Conservation (phyloP, 1,140 invertebrate genomes). For the Zophobas morio region DNA sequence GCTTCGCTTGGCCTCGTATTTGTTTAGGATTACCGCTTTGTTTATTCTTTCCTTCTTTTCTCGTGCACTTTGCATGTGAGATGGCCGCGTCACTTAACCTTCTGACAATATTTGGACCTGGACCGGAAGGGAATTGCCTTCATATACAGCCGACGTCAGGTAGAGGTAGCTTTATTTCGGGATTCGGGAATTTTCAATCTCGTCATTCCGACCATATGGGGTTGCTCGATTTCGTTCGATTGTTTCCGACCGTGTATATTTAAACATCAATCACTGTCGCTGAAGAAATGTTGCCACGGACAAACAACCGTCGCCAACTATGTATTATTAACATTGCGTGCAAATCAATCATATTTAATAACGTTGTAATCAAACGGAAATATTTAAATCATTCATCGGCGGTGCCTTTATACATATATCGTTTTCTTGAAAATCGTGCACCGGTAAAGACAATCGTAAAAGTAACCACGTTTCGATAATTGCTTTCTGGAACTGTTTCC, state of each 20-base stretch:
- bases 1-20: conserved; percentile 54
- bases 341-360: conserved; percentile 38
- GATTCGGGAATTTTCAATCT: conserved; percentile 41
- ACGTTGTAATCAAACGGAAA: conserved; percentile 27
- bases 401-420: neutral
- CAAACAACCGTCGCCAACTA: conserved; percentile 26
- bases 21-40: conserved; percentile 58
- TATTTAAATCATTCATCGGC: conserved; percentile 20
- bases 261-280: conserved; percentile 39
- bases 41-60: conserved; percentile 46
- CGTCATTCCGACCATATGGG: conserved; percentile 37
- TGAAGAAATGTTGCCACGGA: conserved; percentile 11
- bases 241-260: conserved; percentile 28
- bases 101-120: conserved; percentile 28
- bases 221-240: conserved; percentile 7
- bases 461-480: too few species aligned
- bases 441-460: too few species aligned
- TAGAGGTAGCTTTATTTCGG: conserved; percentile 17
- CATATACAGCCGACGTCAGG: conserved; percentile 15
- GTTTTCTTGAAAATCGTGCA: too few species aligned
- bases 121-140: conserved; percentile 5
- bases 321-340: conserved; percentile 40
- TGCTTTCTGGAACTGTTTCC: too few species aligned
- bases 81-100: conserved; percentile 39
- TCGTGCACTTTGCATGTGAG: conserved; percentile 41